These are phyloP conservation scores for Zosterops hypoxanthus DNA, from an alignment of 2,113 vertebrate genomes.

Conservation along the genomic window DNA sequence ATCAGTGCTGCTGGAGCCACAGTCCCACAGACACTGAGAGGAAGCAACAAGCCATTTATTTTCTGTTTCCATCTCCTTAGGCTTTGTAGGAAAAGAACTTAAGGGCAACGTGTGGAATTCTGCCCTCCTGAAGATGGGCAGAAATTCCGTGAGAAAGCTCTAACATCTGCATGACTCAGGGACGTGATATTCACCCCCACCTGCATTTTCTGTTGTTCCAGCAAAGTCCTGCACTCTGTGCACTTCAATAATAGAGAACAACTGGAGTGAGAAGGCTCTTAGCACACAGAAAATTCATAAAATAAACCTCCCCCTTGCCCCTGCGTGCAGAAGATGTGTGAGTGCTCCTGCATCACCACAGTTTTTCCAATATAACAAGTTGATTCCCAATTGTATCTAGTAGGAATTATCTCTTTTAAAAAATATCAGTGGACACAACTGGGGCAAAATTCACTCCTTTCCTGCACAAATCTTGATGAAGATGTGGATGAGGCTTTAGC, in stretches of 20 bases:
- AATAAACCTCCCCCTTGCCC: neutral
- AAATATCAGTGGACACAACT: neutral
- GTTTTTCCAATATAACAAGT: neutral
- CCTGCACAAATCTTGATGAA: neutral
- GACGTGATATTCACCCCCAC: neutral
- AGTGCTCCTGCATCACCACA: neutral
- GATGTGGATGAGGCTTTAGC: neutral
- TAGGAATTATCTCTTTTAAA: neutral
- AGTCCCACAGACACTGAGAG: neutral
- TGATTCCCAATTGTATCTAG: neutral
- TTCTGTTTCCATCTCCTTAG: neutral
- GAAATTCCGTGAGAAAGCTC: neutral
- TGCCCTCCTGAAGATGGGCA: neutral
- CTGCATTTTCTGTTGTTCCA: neutral
- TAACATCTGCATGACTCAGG: neutral
- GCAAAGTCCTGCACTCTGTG: neutral
- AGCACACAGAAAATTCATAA: neutral
- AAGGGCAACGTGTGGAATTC: neutral
- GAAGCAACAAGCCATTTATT: neutral
- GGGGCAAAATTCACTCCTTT: neutral
- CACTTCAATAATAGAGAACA: neutral
- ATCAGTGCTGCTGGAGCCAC: slow-evolving; percentile 33
- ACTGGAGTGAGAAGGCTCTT: neutral
- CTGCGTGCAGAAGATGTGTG: neutral
- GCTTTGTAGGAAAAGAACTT: neutral